phyloP scores from a whole-genome alignment of 2,113 vertebrate genomes.

The Perca fluviatilis region DNA sequence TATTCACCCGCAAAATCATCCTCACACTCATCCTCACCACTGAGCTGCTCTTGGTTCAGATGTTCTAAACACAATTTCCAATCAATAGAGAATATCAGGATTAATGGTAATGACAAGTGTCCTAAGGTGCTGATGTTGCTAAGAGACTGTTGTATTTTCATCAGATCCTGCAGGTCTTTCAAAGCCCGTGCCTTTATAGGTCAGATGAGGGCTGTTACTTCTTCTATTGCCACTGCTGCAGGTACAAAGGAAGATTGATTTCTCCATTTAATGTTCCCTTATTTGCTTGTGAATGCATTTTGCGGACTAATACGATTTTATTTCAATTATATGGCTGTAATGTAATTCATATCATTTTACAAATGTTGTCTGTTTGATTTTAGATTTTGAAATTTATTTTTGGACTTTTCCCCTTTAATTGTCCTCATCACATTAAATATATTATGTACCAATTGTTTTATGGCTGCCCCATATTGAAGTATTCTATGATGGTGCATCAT shows the following conservation, averaged over 20 bases:
- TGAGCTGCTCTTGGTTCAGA: background rate
- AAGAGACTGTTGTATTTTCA: constrained; percentile 38
- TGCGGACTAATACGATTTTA: background rate
- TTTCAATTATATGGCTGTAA: background rate
- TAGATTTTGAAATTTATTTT: background rate
- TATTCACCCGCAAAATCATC: constrained; percentile 17
- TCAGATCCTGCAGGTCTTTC: constrained; percentile 9
- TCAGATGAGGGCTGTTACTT: constrained; percentile 16
- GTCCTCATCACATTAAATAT: background rate
- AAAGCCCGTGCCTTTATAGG: constrained; percentile 7
- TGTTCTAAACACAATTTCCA: constrained; percentile 18
- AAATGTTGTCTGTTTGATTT: background rate
- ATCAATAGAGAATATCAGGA: constrained; percentile 36
- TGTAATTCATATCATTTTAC: background rate
- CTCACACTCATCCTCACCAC: background rate
- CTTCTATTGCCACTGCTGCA: background rate
- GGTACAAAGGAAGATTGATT: constrained; percentile 35
- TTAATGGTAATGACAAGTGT: background rate
- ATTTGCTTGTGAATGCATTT: constrained; percentile 24
- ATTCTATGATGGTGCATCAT: background rate
- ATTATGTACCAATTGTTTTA: background rate
- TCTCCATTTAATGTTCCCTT: constrained; percentile 15
- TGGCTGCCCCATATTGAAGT: background rate
- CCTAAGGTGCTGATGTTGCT: constrained; percentile 42
- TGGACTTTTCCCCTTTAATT: background rate